Percentiles rank a stretch among this genome's conserved stretches.
Evolutionary conservation across 2,888 invertebrate genomes (phyloP).

Genomic region (Lepidonotus clava): DNA sequence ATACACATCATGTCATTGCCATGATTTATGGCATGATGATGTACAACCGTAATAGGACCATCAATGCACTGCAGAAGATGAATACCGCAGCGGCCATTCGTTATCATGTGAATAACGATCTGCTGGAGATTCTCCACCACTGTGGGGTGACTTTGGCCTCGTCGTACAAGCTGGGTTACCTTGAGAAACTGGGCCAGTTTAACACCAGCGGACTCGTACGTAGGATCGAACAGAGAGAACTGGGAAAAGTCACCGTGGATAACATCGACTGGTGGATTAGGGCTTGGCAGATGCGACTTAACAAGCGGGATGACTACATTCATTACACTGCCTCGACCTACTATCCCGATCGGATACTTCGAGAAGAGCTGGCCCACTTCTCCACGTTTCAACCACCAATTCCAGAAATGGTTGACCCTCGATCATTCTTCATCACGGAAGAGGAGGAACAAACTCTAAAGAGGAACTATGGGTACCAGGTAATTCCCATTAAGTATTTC

Average conservation of each 20-base stretch:
- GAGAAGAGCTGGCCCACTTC: no score
- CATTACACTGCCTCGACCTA: constrained; percentile 5
- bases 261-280: background rate
- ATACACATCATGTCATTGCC: background rate
- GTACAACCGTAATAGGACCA: background rate
- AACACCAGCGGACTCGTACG: background rate
- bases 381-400: no score
- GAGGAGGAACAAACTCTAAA: no score
- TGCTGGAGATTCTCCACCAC: background rate
- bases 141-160: background rate
- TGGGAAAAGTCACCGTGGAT: background rate
- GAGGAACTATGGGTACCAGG: no score
- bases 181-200: background rate
- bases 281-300: background rate
- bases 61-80: background rate
- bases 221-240: background rate
- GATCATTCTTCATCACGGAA: no score
- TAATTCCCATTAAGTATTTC: no score
- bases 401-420: no score
- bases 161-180: background rate
- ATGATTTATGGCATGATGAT: background rate
- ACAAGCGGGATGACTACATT: background rate
- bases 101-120: background rate
- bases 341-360: background rate
- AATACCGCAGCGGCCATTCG: background rate